Conservation (phyloP, 2,888 invertebrate species). For the Pandemis corylana region DNA sequence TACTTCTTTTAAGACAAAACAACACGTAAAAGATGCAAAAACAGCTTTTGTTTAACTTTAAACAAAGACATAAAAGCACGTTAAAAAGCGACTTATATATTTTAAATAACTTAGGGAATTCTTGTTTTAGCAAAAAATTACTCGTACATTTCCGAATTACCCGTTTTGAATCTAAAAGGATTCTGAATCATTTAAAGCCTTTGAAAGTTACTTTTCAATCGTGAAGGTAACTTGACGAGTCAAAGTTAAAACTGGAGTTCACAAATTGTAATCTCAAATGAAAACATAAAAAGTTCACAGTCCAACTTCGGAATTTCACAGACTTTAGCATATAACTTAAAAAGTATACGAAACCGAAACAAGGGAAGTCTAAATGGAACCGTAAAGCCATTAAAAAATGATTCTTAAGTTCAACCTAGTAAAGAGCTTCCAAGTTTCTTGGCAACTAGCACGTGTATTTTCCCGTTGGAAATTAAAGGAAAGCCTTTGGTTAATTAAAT, state of each 20-base stretch:
- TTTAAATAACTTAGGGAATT: neutral
- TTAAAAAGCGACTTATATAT: too few relatives aligned
- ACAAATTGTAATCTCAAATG: conserved; percentile 46
- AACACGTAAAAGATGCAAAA: neutral
- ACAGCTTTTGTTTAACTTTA: neutral
- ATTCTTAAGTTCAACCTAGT: neutral
- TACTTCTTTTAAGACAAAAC: neutral
- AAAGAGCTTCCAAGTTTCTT: neutral
- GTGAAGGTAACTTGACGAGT: conserved; percentile 9
- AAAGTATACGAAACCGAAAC: conserved; percentile 8
- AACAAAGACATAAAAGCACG: neutral
- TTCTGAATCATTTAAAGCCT: conserved; percentile 21
- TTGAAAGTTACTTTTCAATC: conserved; percentile 13
- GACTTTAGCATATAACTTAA: conserved; percentile 12
- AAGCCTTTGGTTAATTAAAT: conserved; percentile 54
- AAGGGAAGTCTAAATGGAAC: conserved; percentile 4
- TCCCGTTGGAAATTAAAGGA: conserved; percentile 34
- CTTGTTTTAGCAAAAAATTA: neutral
- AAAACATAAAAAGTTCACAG: conserved; percentile 45
- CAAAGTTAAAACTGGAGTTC: conserved; percentile 31
- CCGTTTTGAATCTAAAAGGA: conserved; percentile 10
- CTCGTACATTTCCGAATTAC: neutral
- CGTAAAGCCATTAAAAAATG: neutral
- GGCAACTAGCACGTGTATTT: conserved; percentile 25
- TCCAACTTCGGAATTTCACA: conserved; percentile 38